Base-by-base conservation (phyloP, 2,888 invertebrate species). In the Pseudococcus jackbeardsleyi region DNA sequence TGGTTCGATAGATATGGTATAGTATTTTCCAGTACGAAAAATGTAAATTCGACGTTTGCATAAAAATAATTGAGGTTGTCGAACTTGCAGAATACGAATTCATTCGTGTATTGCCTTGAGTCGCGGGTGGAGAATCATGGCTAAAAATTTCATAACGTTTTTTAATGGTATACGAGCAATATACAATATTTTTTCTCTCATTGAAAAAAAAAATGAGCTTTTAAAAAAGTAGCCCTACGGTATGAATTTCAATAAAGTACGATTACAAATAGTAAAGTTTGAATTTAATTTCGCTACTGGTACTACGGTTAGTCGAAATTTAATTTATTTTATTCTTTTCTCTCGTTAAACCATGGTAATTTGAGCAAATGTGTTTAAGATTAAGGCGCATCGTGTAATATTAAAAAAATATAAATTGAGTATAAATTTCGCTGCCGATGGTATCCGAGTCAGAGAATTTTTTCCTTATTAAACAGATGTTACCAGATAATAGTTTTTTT, bases 391-490 rank as follows among this genome's bases (percentile, higher is more conserved):
- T 79, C 42, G 39, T 79, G 79, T 42, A 19, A 79, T 79, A 79
- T 79, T 79, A 79, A 46, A 79, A 79, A 79, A 79, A 79, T 79
- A 79, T 79, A 79, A 79, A 79, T 79, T 79, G 79, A 42, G 79
- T 79, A 79, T 79, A 79, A 79, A 79, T 79, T 79, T 79, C 26
- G 26, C 12, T 42, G 79, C 79, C 19, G 79, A 79, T 72, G 79
- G 79, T 42, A 79, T 42, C n/a, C 68, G 12, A 72, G 68, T 33
- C 33, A 11, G 8, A 79, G 46, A 79, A 79, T 79, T 79, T 79
- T 79, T 79, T 79, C 79, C 79, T 79, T 79, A 42, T 79, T 79
- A 79, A 79, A 79, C 79, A 79, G 79, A 79, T 79, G 79, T 79
- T 79, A 79, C 79, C 79, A 42, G 46, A 42, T 79, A 79, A 79